These are phyloP conservation scores for Macrosiphum euphorbiae DNA, from an alignment of 2,888 invertebrate species.

Conservation along the genomic window DNA sequence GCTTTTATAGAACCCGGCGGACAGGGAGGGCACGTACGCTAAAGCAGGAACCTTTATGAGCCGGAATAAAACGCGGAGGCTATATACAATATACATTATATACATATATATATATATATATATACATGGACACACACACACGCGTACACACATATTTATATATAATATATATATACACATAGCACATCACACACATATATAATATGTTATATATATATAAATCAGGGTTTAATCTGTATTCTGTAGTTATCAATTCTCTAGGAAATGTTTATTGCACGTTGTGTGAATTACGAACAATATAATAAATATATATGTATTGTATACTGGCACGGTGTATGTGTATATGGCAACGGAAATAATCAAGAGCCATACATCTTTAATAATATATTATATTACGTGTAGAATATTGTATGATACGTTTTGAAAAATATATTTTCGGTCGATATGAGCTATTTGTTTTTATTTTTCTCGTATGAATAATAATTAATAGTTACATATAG, in stretches of 20 bases:
- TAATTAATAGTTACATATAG: no score
- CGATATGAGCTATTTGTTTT: background rate
- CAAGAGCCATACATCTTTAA: background rate
- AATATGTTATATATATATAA: background rate
- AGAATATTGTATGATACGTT: background rate
- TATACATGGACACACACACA: background rate
- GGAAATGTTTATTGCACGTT: slow-evolving; percentile 43
- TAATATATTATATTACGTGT: background rate
- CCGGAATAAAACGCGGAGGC: slow-evolving; percentile 53
- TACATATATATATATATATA: background rate
- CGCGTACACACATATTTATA: background rate
- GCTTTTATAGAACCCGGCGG: slow-evolving; percentile 48
- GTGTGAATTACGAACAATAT: slow-evolving; percentile 33
- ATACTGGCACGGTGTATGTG: background rate
- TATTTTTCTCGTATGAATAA: background rate
- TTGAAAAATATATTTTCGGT: background rate
- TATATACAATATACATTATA: background rate
- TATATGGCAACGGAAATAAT: background rate
- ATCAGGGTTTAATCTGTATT: slow-evolving; percentile 39
- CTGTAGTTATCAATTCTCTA: slow-evolving; percentile 18
- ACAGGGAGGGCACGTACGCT: background rate
- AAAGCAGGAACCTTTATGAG: slow-evolving; percentile 59
- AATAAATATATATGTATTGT: background rate
- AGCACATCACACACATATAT: background rate
- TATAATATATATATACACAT: background rate